These are phyloP conservation scores for Cygnus buccinator DNA, from an alignment of 2,113 vertebrate genomes.

Conservation along the genomic window DNA sequence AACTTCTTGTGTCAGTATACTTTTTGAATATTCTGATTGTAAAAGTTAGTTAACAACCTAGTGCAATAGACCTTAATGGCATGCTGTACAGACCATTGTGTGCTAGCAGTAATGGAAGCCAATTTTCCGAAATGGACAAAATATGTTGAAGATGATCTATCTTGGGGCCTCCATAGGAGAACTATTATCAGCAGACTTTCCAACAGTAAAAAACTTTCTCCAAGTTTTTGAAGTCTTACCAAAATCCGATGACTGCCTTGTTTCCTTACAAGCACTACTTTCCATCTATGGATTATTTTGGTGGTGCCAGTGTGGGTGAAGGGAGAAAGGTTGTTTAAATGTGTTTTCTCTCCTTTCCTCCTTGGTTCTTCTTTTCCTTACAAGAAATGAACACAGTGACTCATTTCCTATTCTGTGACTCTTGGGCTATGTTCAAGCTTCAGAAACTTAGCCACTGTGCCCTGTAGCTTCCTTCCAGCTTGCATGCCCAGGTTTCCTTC, in stretches of 20 bases:
- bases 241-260: conserved; percentile 21
- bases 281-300: conserved; percentile 25
- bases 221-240: neutral
- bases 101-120: neutral
- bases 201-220: conserved; percentile 7
- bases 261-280: conserved; percentile 47
- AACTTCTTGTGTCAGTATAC: neutral
- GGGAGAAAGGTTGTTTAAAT: neutral
- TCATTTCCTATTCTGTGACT: conserved; percentile 22
- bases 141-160: neutral
- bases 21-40: neutral
- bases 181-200: conserved; percentile 12
- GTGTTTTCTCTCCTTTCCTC: neutral
- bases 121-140: neutral
- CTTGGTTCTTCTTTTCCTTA: conserved; percentile 35
- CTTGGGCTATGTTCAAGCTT: neutral
- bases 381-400: conserved; percentile 1
- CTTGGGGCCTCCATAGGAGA: neutral
- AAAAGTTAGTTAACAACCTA: neutral
- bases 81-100: neutral
- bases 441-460: neutral
- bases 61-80: neutral
- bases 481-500: conserved; percentile 26
- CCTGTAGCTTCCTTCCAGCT: conserved; percentile 35
- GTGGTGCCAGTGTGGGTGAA: neutral